These are phyloP conservation scores for Perccottus glenii DNA, from an alignment of 2,113 vertebrate species.

Conservation along the genomic window DNA sequence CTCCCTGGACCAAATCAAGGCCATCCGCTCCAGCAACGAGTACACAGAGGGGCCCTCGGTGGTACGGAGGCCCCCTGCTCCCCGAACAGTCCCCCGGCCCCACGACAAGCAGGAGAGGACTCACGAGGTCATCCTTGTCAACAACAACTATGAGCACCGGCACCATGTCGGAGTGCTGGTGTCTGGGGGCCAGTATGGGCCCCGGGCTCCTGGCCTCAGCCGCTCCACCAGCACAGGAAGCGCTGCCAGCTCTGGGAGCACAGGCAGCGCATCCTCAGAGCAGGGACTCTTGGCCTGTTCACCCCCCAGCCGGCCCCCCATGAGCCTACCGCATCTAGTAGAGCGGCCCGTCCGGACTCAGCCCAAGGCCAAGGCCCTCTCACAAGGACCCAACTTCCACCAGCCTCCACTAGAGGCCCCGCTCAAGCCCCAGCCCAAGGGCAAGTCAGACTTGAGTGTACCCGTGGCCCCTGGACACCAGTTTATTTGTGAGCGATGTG, in stretches of 20 bases:
- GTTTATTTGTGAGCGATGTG: slow-evolving; percentile 94
- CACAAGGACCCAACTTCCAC: slow-evolving; percentile 57
- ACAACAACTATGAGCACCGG: slow-evolving; percentile 90
- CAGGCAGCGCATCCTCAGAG: slow-evolving; percentile 91
- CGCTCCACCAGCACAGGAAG: slow-evolving; percentile 94
- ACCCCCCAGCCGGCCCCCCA: slow-evolving; percentile 76
- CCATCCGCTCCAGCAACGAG: slow-evolving; percentile 93
- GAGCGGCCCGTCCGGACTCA: slow-evolving; percentile 87
- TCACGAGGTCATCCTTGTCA: slow-evolving; percentile 92
- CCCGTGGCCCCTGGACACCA: slow-evolving; percentile 79
- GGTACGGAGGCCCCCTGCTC: slow-evolving; percentile 80
- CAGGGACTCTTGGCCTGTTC: slow-evolving; percentile 89
- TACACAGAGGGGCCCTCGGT: slow-evolving; percentile 94
- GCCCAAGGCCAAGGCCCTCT: slow-evolving; percentile 82
- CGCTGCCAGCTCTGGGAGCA: slow-evolving; percentile 92
- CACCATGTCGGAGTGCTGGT: slow-evolving; percentile 60
- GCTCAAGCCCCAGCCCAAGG: slow-evolving; percentile 85
- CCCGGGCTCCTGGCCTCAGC: slow-evolving; percentile 85
- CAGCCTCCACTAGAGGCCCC: slow-evolving; percentile 80
- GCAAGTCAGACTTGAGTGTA: slow-evolving; percentile 76
- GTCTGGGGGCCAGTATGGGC: slow-evolving; percentile 61
- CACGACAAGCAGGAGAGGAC: slow-evolving; percentile 92
- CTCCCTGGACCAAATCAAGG: slow-evolving; percentile 98
- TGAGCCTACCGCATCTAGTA: slow-evolving; percentile 65
- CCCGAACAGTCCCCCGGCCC: slow-evolving; percentile 81